These are phyloP conservation scores for Sebastes paucispinis DNA, from an alignment of 2,797 vertebrate species.

Conservation along the genomic window DNA sequence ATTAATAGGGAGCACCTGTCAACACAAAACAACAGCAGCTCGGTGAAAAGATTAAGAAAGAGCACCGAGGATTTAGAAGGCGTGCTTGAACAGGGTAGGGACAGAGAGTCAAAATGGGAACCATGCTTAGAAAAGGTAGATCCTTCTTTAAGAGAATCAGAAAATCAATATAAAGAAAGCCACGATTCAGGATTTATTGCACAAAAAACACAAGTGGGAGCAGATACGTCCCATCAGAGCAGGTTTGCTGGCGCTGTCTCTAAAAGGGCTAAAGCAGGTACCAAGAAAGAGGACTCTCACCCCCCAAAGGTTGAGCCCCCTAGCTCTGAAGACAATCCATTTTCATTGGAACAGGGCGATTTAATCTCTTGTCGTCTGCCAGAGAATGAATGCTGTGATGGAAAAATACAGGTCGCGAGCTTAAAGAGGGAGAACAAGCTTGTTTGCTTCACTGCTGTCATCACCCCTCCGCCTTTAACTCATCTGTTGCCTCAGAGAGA, in stretches of 20 bases:
- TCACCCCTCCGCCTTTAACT: conserved; percentile 64
- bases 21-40: background rate
- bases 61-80: conserved; percentile 4
- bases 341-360: conserved; percentile 42
- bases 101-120: conserved; percentile 10
- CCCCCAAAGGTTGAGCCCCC: background rate
- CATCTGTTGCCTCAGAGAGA: conserved; percentile 50
- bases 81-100: background rate
- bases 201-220: conserved; percentile 1
- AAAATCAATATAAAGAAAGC: conserved; percentile 3
- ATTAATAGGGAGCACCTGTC: background rate
- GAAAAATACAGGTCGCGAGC: conserved; percentile 26
- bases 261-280: conserved; percentile 46
- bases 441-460: conserved; percentile 63
- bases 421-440: conserved; percentile 63
- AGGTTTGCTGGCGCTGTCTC: conserved; percentile 58
- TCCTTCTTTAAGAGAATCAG: conserved; percentile 6
- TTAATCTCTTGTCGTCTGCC: conserved; percentile 10
- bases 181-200: background rate
- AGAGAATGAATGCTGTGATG: conserved; percentile 28
- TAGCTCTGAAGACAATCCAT: conserved; percentile 20
- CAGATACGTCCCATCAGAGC: conserved; percentile 14
- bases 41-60: background rate
- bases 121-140: background rate
- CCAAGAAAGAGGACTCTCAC: conserved; percentile 18